Conservation (phyloP, 2,113 vertebrate genomes). For the Notechis scutatus region DNA sequence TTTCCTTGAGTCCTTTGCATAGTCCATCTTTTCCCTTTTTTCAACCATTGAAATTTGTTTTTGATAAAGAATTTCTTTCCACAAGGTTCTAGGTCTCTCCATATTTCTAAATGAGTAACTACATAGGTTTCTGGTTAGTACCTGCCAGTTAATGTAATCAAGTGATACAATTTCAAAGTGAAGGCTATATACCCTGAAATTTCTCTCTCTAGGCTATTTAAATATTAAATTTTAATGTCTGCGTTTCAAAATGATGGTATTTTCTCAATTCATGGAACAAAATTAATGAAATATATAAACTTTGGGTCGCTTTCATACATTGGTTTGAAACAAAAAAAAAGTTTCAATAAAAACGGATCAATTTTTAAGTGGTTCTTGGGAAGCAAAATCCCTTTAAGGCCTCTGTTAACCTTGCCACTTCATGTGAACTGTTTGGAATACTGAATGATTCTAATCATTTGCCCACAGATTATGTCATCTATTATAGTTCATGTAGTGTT, state of each 20-base stretch:
- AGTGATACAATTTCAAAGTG: background rate
- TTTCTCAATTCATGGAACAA: background rate
- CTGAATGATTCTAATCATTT: background rate
- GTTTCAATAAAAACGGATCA: background rate
- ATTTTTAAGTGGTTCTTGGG: background rate
- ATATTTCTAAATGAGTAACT: background rate
- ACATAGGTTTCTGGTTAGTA: background rate
- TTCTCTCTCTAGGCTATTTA: background rate
- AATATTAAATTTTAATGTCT: background rate
- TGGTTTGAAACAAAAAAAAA: background rate
- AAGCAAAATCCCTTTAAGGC: background rate
- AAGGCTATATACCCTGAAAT: background rate
- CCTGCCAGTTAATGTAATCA: background rate
- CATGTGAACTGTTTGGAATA: background rate
- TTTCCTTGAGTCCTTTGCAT: background rate
- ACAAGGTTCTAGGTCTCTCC: background rate
- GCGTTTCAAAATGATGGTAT: too few relatives aligned
- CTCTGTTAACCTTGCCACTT: background rate
- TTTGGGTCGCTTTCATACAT: background rate
- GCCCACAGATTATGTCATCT: background rate
- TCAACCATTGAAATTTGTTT: background rate
- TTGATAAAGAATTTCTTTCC: background rate
- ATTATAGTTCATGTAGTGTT: slow-evolving; percentile 36
- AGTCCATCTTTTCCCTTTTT: background rate
- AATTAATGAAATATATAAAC: background rate